Percentiles rank a stretch among this genome's conserved stretches.
phyloP scores from a whole-genome alignment of 2,888 invertebrate species.

The Zaprionus lineosus region DNA sequence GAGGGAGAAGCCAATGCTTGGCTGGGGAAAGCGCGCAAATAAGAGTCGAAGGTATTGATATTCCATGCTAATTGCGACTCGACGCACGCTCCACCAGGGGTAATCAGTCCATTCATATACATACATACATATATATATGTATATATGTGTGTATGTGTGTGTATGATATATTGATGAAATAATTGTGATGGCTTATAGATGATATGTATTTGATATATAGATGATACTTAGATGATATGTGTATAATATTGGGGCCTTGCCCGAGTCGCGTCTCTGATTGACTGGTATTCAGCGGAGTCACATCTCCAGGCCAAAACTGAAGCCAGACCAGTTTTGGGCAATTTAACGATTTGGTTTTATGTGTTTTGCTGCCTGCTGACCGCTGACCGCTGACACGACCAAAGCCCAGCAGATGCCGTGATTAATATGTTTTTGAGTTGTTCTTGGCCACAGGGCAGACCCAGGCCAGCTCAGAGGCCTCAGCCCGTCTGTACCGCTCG shows the following conservation, averaged over 20 bases:
- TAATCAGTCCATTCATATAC: constrained; percentile 3
- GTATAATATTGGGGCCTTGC: constrained; percentile 56
- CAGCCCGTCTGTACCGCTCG: not conserved
- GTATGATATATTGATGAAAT: too few species aligned
- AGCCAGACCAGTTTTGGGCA: constrained; percentile 45
- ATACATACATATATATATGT: not conserved
- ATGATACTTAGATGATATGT: not conserved
- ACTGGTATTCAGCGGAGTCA: constrained; percentile 12
- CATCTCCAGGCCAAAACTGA: constrained; percentile 5
- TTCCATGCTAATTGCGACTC: constrained; percentile 52
- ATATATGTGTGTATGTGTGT: too few species aligned
- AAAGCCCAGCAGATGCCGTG: constrained; percentile 60
- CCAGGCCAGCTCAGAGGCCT: constrained; percentile 41
- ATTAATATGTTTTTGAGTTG: constrained; percentile 79
- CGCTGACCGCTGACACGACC: constrained; percentile 17
- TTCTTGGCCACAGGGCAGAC: constrained; percentile 60
- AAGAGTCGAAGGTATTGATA: constrained; percentile 39
- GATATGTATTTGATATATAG: constrained; percentile 39
- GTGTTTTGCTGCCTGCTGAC: constrained; percentile 22
- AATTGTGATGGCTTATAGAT: not conserved
- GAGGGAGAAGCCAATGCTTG: too few species aligned
- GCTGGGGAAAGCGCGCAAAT: too few species aligned
- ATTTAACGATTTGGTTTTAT: constrained; percentile 65
- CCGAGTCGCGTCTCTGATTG: constrained; percentile 63
- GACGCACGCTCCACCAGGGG: constrained; percentile 30